These are phyloP conservation scores for Clinocottus analis DNA, from an alignment of 2,113 vertebrate genomes.

Conservation along the genomic window DNA sequence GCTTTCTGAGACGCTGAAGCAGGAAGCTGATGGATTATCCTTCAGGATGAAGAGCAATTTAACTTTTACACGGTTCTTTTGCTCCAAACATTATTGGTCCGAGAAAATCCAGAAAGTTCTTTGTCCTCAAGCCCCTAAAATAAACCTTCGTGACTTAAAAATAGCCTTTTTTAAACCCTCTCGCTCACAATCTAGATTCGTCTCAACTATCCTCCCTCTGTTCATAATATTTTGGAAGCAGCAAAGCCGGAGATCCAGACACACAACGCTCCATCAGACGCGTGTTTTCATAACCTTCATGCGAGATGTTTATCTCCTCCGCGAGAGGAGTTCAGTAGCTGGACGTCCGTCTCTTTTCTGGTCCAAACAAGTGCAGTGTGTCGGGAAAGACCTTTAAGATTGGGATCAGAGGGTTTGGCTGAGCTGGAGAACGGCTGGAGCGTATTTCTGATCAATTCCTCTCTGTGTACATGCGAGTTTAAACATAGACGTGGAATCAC, in stretches of 20 bases:
- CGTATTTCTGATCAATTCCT: background rate
- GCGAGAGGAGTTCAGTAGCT: background rate
- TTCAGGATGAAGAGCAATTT: no score
- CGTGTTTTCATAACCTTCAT: conserved; percentile 46
- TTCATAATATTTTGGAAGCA: conserved; percentile 38
- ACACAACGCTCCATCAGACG: background rate
- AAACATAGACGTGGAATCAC: background rate
- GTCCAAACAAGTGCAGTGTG: background rate
- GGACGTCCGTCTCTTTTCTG: conserved; percentile 13
- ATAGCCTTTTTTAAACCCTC: background rate
- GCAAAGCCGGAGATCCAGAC: background rate
- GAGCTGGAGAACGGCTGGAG: background rate
- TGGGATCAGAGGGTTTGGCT: background rate
- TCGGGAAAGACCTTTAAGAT: background rate
- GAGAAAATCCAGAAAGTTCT: background rate
- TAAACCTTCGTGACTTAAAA: conserved; percentile 3
- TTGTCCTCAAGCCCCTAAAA: background rate
- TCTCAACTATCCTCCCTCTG: background rate
- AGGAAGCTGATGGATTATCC: background rate
- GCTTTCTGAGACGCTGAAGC: conserved; percentile 23
- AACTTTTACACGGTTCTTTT: background rate
- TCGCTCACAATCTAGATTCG: conserved; percentile 12
- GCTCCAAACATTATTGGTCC: background rate
- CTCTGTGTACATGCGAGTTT: background rate
- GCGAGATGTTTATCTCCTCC: conserved; percentile 15